Evolutionary conservation across 2,797 vertebrate genomes (phyloP), one percentile per base, ranked within the genome.

Genomic region (Phoxinus dragarum): DNA sequence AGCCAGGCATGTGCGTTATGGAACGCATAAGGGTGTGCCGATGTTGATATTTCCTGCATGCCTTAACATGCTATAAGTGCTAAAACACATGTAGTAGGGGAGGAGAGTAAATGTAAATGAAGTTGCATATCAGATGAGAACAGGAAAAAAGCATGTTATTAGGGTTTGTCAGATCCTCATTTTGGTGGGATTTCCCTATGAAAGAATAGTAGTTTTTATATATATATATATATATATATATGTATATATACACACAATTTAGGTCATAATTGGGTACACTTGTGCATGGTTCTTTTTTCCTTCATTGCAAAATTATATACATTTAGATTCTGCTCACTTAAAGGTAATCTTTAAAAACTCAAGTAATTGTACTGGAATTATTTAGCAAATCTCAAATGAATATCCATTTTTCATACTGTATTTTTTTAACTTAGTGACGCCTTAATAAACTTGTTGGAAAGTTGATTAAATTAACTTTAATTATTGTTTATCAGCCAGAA

Each of bases 1-100:
- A 72, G 84, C 42, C 44, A 74, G 69, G 40, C 42, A 80, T 87
- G 79, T 87, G 83, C 84, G 86, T 78, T 85, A 80, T 76, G 77
- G 66, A 83, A 88, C 44, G 38, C 75, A 67, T 34, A 38, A 27
- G 74, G 80, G 81, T 42, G 64, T 78, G 85, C 66, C 87, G 1
- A 16, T 44, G 80, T 73, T 76, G 47, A 79, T 80, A 54, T 73
- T 74, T 64, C 5, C 66, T 77, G 80, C 86, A 87, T 36, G 84
- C n/a, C 82, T 80, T 42, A 73, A 82, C 86, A 31, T 42, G 86
- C 38, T 72, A 40, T 8, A 21, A 84, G 34, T 59, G 19, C 9
- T 66, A 16, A 64, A 72, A 75, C 47, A 44, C 23, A 71, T 40
- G 10, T 52, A n/a, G 64, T 84, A 27, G 6, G 19, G 64, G 49